These are phyloP conservation scores for Ursus arctos DNA, from an alignment of 2,113 vertebrate species.

Conservation along the genomic window DNA sequence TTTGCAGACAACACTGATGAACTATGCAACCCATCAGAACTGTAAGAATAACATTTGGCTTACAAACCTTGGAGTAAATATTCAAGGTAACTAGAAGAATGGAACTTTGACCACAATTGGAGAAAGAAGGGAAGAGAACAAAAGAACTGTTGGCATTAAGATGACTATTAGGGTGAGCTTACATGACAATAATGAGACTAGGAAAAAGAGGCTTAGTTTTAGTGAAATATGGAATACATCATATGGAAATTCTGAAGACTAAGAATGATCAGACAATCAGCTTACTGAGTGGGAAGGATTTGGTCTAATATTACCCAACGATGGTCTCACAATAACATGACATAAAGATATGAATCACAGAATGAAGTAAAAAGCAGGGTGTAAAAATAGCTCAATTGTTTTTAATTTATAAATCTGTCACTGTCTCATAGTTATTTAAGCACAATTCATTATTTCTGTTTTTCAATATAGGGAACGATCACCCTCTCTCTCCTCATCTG, in stretches of 20 bases:
- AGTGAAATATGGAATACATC: neutral
- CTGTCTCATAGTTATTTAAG: neutral
- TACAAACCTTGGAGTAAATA: neutral
- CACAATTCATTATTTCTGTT: neutral
- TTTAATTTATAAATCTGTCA: slow-evolving; percentile 5
- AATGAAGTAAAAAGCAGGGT: neutral
- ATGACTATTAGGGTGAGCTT: neutral
- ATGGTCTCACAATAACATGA: neutral
- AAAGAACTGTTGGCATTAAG: neutral
- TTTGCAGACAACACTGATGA: neutral
- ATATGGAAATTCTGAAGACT: neutral
- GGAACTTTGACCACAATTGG: neutral
- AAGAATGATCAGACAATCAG: neutral
- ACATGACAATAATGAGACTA: neutral
- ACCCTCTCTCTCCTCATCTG: neutral
- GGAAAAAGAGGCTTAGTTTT: neutral
- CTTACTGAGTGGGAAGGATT: neutral
- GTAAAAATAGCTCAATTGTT: neutral
- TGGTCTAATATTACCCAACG: neutral
- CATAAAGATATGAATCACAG: neutral
- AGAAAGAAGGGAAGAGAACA: neutral
- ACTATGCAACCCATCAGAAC: neutral
- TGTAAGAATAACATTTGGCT: neutral
- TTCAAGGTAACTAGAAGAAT: neutral
- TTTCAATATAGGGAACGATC: neutral